Conservation (phyloP, 2,113 vertebrate genomes). For the Protomyctophum bolini region DNA sequence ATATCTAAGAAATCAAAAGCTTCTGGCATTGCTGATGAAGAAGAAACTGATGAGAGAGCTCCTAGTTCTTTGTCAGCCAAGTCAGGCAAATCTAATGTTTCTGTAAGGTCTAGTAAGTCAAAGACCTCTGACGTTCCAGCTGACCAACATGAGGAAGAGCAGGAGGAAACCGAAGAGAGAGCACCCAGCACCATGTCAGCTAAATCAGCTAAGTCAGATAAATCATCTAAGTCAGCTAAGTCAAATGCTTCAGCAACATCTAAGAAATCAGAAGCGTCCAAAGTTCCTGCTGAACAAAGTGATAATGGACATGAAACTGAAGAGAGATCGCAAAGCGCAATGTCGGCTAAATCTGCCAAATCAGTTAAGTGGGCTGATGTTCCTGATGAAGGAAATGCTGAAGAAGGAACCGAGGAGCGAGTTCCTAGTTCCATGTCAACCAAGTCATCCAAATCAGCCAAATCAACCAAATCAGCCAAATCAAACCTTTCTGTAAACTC, state of each 20-base stretch:
- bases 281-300: constrained; percentile 33
- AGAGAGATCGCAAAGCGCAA: constrained; percentile 7
- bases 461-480: background rate
- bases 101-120: constrained; percentile 31
- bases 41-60: constrained; percentile 14
- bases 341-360: background rate
- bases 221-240: constrained; percentile 39
- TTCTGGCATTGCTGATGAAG: constrained; percentile 35
- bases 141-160: background rate
- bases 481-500: constrained; percentile 32
- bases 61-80: constrained; percentile 38
- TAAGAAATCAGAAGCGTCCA: constrained; percentile 32
- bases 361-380: background rate
- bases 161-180: constrained; percentile 9
- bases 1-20: constrained; percentile 44
- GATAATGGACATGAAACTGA: background rate
- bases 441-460: constrained; percentile 3
- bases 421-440: constrained; percentile 5
- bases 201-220: constrained; percentile 26
- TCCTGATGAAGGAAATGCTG: constrained; percentile 23
- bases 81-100: constrained; percentile 52
- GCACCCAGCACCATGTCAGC: constrained; percentile 42
- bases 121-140: background rate
- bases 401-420: background rate
- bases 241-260: constrained; percentile 53